Conservation (phyloP, 2,888 invertebrate species). For the Noctua pronuba region DNA sequence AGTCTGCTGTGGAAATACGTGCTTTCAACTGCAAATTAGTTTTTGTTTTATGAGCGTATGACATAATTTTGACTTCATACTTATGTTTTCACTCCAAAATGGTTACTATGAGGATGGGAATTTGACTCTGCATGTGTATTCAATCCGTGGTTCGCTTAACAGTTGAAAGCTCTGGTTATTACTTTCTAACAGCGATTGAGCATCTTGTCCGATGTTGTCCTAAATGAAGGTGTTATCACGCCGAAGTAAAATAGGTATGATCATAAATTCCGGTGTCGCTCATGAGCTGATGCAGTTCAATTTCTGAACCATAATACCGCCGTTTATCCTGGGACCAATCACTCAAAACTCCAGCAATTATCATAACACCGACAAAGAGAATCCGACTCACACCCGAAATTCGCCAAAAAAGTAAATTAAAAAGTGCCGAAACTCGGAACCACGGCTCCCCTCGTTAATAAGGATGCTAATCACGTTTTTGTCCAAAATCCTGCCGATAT, state of each 20-base stretch:
- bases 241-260: not conserved
- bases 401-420: conserved; percentile 54
- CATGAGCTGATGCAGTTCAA: not conserved
- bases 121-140: not conserved
- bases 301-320: not conserved
- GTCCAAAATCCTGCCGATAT: conserved; percentile 50
- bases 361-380: conserved; percentile 40
- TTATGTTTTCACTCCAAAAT: not conserved
- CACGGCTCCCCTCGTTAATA: conserved; percentile 51
- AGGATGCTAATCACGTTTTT: conserved; percentile 65
- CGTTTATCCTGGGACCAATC: conserved; percentile 22
- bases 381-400: conserved; percentile 28
- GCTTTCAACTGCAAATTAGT: conserved; percentile 25
- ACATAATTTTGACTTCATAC: not conserved
- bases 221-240: no score
- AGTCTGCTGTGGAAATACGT: conserved; percentile 9
- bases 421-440: conserved; percentile 49
- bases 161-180: not conserved
- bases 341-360: conserved; percentile 42
- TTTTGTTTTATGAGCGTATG: conserved; percentile 32
- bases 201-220: not conserved
- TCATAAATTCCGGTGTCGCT: not conserved
- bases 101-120: not conserved
- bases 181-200: not conserved
- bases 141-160: not conserved